phyloP scores from a whole-genome alignment of 2,113 vertebrate genomes.

The Eira barbara region DNA sequence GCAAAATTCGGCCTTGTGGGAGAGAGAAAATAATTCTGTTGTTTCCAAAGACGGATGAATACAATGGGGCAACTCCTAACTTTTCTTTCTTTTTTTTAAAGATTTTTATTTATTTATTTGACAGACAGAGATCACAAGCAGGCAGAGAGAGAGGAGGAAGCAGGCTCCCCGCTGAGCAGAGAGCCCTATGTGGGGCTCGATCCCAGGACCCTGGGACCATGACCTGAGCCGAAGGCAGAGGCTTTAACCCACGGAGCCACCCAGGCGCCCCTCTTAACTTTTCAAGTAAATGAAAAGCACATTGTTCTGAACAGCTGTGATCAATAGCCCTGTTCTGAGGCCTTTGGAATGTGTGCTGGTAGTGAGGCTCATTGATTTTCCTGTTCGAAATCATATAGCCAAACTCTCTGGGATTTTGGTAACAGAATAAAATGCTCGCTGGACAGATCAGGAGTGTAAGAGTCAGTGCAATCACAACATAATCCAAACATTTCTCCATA shows the following conservation, averaged over 20 bases:
- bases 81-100: not conserved
- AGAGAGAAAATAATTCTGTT: not conserved
- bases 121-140: no score
- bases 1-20: not conserved
- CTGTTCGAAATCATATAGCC: not conserved
- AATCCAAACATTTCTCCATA: not conserved
- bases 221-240: no score
- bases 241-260: no score
- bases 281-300: not conserved
- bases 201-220: no score
- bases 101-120: no score
- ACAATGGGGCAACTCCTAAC: not conserved
- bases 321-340: not conserved
- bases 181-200: no score
- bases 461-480: not conserved
- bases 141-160: no score
- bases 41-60: not conserved
- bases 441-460: not conserved
- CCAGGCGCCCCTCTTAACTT: not conserved
- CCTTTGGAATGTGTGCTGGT: not conserved
- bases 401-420: not conserved
- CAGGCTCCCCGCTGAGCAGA: no score
- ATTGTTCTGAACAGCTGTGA: not conserved
- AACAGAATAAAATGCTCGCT: not conserved
- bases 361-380: not conserved